Percentiles rank a stretch among this genome's conserved stretches.
Evolutionary conservation across 1,140 invertebrate species (phyloP).

Genomic region (fruit fly (Drosophila melanogaster)): Release_6_plus_ISO1_MT NC_004354.4:1210001-1210500

Average conservation of each 20-base stretch:
- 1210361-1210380: constrained; percentile 11
- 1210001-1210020: constrained; percentile 2
- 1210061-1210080: constrained; percentile 23
- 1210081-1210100: constrained; percentile 13
- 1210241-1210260: constrained; percentile 20
- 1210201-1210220: background rate
- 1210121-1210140: constrained; percentile 10
- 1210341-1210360: constrained; percentile 43
- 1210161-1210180: background rate
- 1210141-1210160: background rate
- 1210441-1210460: constrained; percentile 21
- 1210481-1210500: constrained; percentile 50
- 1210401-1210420: constrained; percentile 53
- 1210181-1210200: background rate
- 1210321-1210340: constrained; percentile 22
- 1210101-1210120: constrained; percentile 24
- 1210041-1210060: constrained; percentile 30
- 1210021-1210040: constrained; percentile 7
- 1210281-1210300: constrained; percentile 71
- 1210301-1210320: constrained; percentile 44
- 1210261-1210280: constrained; percentile 50
- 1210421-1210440: constrained; percentile 12
- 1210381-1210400: constrained; percentile 27
- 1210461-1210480: constrained; percentile 21
- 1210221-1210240: constrained; percentile 14